Conservation (phyloP, 2,888 invertebrate species). For the Hypolimnas misippus region DNA sequence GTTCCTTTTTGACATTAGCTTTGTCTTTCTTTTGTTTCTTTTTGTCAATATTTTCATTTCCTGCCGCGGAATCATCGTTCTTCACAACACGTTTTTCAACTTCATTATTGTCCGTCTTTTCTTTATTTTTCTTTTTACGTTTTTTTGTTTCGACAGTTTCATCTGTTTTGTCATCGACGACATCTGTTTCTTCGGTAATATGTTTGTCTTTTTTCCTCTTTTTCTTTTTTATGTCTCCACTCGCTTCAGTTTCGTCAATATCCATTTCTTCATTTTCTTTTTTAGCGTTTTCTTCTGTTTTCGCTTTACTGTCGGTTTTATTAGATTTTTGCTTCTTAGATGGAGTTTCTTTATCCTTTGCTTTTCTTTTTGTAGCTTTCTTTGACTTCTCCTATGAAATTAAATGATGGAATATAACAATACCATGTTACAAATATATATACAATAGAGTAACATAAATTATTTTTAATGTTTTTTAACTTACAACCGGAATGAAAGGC, state of each 20-base stretch:
- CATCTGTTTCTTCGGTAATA: constrained; percentile 18
- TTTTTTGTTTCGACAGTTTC: constrained; percentile 34
- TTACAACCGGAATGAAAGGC: constrained; percentile 60
- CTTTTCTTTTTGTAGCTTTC: constrained; percentile 39
- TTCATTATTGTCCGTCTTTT: constrained; percentile 24
- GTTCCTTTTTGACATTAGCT: constrained; percentile 26
- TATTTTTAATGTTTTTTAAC: constrained; percentile 39
- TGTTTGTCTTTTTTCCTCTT: constrained; percentile 27
- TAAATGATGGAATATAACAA: constrained; percentile 16
- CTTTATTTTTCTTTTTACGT: constrained; percentile 33
- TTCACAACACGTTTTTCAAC: constrained; percentile 24
- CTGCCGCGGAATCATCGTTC: constrained; percentile 17
- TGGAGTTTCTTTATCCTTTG: constrained; percentile 20
- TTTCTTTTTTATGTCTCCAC: constrained; percentile 31
- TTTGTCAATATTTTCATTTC: constrained; percentile 31
- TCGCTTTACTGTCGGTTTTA: not conserved
- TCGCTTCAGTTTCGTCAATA: constrained; percentile 26
- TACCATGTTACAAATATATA: constrained; percentile 2
- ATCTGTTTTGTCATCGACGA: constrained; percentile 32
- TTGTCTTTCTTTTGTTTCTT: constrained; percentile 34
- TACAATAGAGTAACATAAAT: not conserved
- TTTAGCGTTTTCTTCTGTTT: not conserved
- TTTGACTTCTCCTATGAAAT: constrained; percentile 55
- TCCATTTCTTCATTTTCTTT: constrained; percentile 10
- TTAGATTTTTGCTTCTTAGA: constrained; percentile 27